Percentiles rank a stretch among this genome's conserved stretches.
These are phyloP conservation scores for Liodrosophila aerea DNA, from an alignment of 2,888 invertebrate genomes.

Conservation along the genomic window DNA sequence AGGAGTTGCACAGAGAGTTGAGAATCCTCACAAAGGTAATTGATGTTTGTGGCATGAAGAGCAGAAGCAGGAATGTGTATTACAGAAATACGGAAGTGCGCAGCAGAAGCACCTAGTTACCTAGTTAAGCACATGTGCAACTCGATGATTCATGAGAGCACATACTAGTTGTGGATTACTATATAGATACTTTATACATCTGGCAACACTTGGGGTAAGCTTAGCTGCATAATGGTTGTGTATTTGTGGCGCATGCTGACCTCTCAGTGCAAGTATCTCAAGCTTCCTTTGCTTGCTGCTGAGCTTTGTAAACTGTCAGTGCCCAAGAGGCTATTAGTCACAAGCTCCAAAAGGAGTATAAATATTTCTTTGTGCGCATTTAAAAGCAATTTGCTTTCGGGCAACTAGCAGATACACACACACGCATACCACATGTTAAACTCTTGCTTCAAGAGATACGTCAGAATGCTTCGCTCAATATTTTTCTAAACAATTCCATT, in stretches of 20 bases:
- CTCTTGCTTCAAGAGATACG: conserved; percentile 10
- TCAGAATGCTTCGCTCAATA: conserved; percentile 19
- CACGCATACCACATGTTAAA: conserved; percentile 2
- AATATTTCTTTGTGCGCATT: conserved; percentile 67
- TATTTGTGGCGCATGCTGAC: conserved; percentile 13
- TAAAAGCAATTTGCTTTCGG: conserved; percentile 63
- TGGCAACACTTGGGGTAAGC: conserved; percentile 12
- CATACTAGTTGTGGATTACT: neutral
- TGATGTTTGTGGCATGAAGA: neutral
- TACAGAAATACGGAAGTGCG: conserved; percentile 2
- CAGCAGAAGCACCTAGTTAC: conserved; percentile 1
- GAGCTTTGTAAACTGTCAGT: conserved; percentile 54
- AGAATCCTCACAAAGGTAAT: neutral
- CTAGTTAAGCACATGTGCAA: conserved; percentile 2
- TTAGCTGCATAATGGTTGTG: conserved; percentile 11
- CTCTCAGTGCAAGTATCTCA: conserved; percentile 16
- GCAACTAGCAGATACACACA: conserved; percentile 15
- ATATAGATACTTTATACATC: neutral
- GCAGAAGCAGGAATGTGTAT: neutral
- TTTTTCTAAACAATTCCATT: conserved; percentile 54
- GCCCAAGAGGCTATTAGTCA: conserved; percentile 62
- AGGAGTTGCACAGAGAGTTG: no score
- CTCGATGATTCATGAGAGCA: neutral
- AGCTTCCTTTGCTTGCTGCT: conserved; percentile 6
- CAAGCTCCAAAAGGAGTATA: conserved; percentile 38